phyloP scores from a whole-genome alignment of 2,113 vertebrate genomes.

The Crotalus viridis region DNA sequence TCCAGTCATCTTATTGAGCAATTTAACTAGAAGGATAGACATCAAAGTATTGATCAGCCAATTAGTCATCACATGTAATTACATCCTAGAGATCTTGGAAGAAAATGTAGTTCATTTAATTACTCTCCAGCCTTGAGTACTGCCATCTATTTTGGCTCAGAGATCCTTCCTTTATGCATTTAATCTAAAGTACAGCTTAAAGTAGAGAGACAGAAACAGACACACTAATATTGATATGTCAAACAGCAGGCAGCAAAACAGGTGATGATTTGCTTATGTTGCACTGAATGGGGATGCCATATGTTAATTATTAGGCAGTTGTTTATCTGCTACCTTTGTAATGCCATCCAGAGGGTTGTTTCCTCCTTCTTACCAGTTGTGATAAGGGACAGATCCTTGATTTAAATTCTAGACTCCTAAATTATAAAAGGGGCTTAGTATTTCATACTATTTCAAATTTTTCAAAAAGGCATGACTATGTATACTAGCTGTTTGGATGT shows the following conservation, averaged over 20 bases:
- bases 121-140: neutral
- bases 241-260: neutral
- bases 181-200: neutral
- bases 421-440: neutral
- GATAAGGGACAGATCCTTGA: neutral
- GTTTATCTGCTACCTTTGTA: neutral
- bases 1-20: neutral
- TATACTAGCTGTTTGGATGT: neutral
- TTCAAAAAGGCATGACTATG: neutral
- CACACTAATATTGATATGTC: neutral
- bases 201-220: neutral
- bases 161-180: neutral
- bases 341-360: neutral
- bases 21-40: slow-evolving; percentile 6
- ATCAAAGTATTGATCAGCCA: neutral
- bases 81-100: neutral
- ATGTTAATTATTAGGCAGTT: neutral
- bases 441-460: neutral
- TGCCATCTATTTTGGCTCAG: neutral
- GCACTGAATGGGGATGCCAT: neutral
- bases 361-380: neutral
- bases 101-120: slow-evolving; percentile 20
- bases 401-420: neutral
- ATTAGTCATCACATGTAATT: slow-evolving; percentile 16
- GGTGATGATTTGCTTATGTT: neutral